Conservation (phyloP, 2,113 vertebrate species). For the Zapus hudsonius region DNA sequence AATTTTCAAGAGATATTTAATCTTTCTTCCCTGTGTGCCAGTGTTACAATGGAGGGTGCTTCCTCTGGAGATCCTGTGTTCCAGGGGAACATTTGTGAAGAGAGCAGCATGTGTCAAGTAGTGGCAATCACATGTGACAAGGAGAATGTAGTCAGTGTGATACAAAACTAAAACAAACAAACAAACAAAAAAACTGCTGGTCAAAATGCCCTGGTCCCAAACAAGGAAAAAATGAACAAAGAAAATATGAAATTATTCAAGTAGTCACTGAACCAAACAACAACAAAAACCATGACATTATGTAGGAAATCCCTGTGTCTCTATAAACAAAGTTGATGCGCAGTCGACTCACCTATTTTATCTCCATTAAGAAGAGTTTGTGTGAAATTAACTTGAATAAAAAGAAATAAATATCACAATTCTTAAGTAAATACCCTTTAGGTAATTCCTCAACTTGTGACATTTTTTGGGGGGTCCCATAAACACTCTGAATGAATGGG, state of each 20-base stretch:
- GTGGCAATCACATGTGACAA: background rate
- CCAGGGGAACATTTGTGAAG: background rate
- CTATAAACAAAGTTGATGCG: too few relatives aligned
- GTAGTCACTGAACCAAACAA: too few relatives aligned
- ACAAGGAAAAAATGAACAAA: too few relatives aligned
- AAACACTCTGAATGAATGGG: background rate
- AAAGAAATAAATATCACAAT: background rate
- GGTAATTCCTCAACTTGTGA: background rate
- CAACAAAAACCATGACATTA: too few relatives aligned
- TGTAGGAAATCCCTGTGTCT: too few relatives aligned
- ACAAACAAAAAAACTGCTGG: too few relatives aligned
- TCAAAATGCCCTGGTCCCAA: background rate
- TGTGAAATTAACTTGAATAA: background rate
- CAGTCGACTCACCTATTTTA: too few relatives aligned
- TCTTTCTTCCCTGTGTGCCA: background rate
- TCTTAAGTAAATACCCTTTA: background rate
- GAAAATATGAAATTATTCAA: too few relatives aligned
- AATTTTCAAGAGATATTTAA: background rate
- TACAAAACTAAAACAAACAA: background rate
- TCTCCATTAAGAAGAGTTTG: too few relatives aligned
- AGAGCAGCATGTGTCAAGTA: background rate
- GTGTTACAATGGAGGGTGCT: background rate
- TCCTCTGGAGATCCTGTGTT: background rate
- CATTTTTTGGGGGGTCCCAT: background rate
- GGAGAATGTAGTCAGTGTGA: background rate